Evolutionary conservation across 2,888 invertebrate genomes (phyloP), one percentile per base, ranked within the genome.

Genomic region (Trissoscelio sp.): DNA sequence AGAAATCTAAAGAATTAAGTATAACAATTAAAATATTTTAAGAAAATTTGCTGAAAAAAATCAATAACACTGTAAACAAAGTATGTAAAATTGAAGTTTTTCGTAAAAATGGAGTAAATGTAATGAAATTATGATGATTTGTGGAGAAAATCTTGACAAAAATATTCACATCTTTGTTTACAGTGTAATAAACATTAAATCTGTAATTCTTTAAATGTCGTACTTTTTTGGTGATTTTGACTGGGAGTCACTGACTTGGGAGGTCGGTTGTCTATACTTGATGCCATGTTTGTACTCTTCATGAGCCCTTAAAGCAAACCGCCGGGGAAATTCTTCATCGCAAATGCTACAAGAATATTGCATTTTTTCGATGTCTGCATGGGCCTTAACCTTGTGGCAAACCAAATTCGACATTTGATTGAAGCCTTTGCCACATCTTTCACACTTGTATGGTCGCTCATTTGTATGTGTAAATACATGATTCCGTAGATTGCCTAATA

Each of bases 381-480:
- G 93, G 3, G 93, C 94, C 93, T 95, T 95, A 83, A 95, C 93
- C 89, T 95, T 95, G 88, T 96, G 96, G 87, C 96, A 96, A 86
- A 95, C 95, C 70, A 96, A 93, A 91, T 96, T 96, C 7, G 96
- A 96, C 93, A 95, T 95, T 88, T 96, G 96, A 89, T 96, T 96
- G 92, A 96, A 96, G 0, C 96, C 96, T 87, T 95, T 95, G 74
- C 93, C 92, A 89, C 96, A 96, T 51, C 94, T 92, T 85, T 95
- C 94, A 89, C 96, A 96, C 85, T 95, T 95, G 88, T 96, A 96
- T 0, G 96, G 96, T 5, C 96, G 92, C 88, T 95, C 95, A 87
- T 96, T 95, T 6, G 96, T 96, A 87, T 96, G 96, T 0, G 95
- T 96, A 88, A 95, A 96, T 57, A 96, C 92, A 86, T 96, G 96